Conservation (phyloP, 2,113 vertebrate species). For the Oryzias woworae region DNA sequence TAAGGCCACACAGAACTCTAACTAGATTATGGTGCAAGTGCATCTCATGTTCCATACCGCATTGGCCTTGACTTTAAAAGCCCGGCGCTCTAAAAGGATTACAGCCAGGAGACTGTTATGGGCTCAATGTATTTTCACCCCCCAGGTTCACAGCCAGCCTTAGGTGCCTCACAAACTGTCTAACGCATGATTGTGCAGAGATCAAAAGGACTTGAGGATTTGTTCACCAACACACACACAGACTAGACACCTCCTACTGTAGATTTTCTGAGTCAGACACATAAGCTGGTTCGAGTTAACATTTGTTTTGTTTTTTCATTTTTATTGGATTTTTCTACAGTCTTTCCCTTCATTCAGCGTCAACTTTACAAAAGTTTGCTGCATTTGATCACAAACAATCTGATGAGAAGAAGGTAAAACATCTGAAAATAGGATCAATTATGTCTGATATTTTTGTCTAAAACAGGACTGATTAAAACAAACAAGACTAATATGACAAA, state of each 20-base stretch:
- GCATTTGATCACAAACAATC: no score
- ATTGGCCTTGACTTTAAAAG: constrained; percentile 54
- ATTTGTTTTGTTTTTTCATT: no score
- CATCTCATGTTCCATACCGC: constrained; percentile 43
- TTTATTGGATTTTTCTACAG: no score
- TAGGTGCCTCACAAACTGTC: constrained; percentile 28
- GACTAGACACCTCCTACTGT: neutral
- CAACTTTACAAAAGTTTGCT: no score
- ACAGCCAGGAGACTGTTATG: constrained; percentile 50
- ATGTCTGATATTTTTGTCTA: no score
- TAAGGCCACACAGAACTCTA: constrained; percentile 13
- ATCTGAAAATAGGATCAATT: no score
- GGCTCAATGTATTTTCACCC: constrained; percentile 49
- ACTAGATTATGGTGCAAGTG: constrained; percentile 54
- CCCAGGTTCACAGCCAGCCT: constrained; percentile 46
- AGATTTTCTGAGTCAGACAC: neutral
- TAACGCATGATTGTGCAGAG: constrained; percentile 25
- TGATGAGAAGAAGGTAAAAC: no score
- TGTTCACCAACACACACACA: constrained; percentile 12
- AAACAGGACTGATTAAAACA: no score
- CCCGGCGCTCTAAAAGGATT: constrained; percentile 60
- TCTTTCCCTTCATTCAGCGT: no score
- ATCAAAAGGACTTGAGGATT: constrained; percentile 34
- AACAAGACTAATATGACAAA: no score
- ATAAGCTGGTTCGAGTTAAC: constrained; percentile 10